Percentiles rank a stretch among this genome's conserved stretches.
Conservation (phyloP, 30 jellyfish, hydroid and myxozoan genomes). For the Hydra vulgaris region DNA sequence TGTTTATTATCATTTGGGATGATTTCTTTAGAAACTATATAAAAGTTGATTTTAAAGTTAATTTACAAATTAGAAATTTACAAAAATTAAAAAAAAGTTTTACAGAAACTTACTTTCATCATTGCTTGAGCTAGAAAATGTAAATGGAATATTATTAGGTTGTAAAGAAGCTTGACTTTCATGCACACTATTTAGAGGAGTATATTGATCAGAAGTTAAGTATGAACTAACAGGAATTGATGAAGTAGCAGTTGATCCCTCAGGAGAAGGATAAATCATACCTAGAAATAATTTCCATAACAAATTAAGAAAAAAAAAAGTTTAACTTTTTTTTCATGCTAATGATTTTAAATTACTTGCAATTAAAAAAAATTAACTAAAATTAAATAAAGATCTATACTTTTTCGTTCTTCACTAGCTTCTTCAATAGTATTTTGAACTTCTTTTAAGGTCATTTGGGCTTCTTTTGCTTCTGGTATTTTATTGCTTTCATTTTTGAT, state of each 20-base stretch:
- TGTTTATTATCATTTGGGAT: background rate
- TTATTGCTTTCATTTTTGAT: background rate
- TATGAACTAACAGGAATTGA: no score
- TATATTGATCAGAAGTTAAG: background rate
- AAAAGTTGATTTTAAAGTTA: no score
- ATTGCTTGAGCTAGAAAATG: background rate
- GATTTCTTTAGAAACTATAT: background rate
- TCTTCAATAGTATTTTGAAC: background rate
- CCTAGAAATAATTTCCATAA: background rate
- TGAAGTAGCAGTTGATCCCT: background rate
- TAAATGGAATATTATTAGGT: background rate
- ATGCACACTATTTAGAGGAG: background rate
- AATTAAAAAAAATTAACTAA: no score
- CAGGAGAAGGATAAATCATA: background rate
- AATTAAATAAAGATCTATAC: background rate
- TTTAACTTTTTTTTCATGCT: no score
- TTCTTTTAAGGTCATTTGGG: background rate
- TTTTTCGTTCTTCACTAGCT: conserved; percentile 2
- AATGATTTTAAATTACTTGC: background rate
- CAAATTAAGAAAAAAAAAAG: no score
- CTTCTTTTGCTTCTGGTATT: background rate
- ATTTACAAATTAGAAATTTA: no score
- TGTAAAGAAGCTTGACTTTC: background rate
- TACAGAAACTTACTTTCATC: background rate
- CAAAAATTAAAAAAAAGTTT: no score